These are phyloP conservation scores for Cynaeus angustus DNA, from an alignment of 2,888 invertebrate genomes.

Conservation along the genomic window DNA sequence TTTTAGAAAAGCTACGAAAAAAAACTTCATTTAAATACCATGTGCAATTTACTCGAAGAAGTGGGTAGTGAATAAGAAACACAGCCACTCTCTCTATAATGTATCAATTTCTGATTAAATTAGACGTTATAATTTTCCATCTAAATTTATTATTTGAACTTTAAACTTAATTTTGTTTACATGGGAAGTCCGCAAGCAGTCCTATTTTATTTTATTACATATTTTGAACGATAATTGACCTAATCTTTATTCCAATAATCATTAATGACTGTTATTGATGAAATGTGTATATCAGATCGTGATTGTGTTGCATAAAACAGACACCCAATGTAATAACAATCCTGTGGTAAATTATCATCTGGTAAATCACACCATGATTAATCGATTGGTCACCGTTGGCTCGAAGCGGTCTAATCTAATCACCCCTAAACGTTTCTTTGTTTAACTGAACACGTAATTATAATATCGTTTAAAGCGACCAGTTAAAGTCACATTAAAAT, in stretches of 20 bases:
- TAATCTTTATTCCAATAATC: slow-evolving; percentile 1
- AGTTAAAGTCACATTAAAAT: slow-evolving; percentile 51
- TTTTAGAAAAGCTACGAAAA: no score
- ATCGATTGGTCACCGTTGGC: slow-evolving; percentile 33
- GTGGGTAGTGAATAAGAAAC: no score
- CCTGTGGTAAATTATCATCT: slow-evolving; percentile 31
- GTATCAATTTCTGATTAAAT: no score
- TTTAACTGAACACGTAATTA: slow-evolving; percentile 48
- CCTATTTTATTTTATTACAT: slow-evolving; percentile 2
- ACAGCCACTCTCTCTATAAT: no score
- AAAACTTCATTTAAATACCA: no score
- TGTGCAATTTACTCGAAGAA: no score
- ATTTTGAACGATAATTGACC: slow-evolving; percentile 9
- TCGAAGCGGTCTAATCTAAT: slow-evolving; percentile 25
- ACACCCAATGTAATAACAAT: slow-evolving; percentile 30
- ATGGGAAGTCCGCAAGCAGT: neutral
- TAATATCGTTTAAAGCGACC: slow-evolving; percentile 45
- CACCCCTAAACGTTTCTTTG: slow-evolving; percentile 41
- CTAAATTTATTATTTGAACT: no score
- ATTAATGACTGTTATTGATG: slow-evolving; percentile 18
- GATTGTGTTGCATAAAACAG: slow-evolving; percentile 31
- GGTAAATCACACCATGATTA: slow-evolving; percentile 37
- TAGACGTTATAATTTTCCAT: no score
- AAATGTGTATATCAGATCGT: slow-evolving; percentile 25
- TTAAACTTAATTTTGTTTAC: no score